Evolutionary conservation across 2,113 vertebrate species (phyloP).

Genomic region (Platysteira castanea): DNA sequence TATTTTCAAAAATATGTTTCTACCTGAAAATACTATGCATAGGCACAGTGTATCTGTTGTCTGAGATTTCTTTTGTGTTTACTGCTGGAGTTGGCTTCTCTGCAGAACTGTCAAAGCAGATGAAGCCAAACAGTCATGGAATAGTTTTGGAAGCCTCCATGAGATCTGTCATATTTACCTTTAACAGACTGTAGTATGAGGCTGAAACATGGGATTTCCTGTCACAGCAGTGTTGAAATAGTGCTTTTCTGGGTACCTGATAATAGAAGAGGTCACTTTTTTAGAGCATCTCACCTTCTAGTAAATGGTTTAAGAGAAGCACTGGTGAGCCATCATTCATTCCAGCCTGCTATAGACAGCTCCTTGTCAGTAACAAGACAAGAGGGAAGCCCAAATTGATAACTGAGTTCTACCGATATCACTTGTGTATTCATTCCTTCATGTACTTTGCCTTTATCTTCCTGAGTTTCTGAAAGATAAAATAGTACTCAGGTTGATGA

Average conservation of each 20-base stretch:
- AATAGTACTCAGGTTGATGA: not conserved
- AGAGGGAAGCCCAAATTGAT: slow-evolving; percentile 46
- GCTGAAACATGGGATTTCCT: not conserved
- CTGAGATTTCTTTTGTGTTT: not conserved
- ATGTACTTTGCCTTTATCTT: not conserved
- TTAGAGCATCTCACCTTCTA: not conserved
- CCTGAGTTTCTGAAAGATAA: slow-evolving; percentile 33
- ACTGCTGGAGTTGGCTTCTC: not conserved
- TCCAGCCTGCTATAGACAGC: not conserved
- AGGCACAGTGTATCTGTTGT: not conserved
- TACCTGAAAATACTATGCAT: not conserved
- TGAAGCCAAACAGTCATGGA: not conserved
- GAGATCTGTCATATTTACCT: not conserved
- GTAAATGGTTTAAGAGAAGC: slow-evolving; percentile 11
- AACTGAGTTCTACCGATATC: not conserved
- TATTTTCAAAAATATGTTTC: not conserved
- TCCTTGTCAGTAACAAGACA: slow-evolving; percentile 4
- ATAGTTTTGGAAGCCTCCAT: not conserved
- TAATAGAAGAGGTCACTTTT: slow-evolving; percentile 42
- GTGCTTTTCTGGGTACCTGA: not conserved
- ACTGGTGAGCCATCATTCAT: not conserved
- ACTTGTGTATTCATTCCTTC: not conserved
- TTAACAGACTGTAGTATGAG: not conserved
- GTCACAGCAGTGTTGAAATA: slow-evolving; percentile 11
- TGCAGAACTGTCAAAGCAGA: not conserved